These are phyloP conservation scores for chimpanzee (Pan troglodytes) DNA, from an alignment of 2,113 vertebrate species.

Conservation along the genomic window NHGRI_mPanTro3-v2.1_pri NC_072398.2:147231501-147232000, in stretches of 20 bases:
- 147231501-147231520: neutral
- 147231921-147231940: neutral
- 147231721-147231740: conserved; percentile 49
- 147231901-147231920: neutral
- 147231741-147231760: neutral
- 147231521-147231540: conserved; percentile 37
- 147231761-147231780: conserved; percentile 14
- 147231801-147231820: neutral
- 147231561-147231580: conserved; percentile 6
- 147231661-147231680: conserved; percentile 41
- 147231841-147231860: neutral
- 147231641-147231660: neutral
- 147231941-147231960: accelerated
- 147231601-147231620: neutral
- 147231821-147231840: neutral
- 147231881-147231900: neutral
- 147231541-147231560: conserved; percentile 50
- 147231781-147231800: neutral
- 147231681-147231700: conserved; percentile 23
- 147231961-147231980: neutral
- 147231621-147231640: neutral
- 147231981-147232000: neutral
- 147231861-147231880: neutral
- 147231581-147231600: neutral
- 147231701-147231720: neutral